Evolutionary conservation across 2,888 invertebrate genomes (phyloP).

Genomic region (Heterodera filipjevi): DNA sequence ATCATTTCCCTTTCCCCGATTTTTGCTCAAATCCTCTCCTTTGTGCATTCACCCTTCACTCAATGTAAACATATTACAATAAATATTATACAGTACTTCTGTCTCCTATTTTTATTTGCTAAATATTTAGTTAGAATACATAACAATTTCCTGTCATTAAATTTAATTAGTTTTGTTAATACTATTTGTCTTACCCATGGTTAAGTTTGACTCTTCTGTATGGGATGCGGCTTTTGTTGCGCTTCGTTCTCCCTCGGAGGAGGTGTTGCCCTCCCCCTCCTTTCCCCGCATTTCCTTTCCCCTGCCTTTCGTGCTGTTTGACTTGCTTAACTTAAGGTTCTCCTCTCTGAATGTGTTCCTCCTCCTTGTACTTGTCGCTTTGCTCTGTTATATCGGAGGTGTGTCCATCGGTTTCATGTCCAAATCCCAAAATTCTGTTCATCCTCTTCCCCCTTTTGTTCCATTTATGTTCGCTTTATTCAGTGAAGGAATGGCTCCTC

Average conservation of each 20-base stretch:
- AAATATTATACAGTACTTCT: background rate
- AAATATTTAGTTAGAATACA: background rate
- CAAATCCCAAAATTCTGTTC: background rate
- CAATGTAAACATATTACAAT: background rate
- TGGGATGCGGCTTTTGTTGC: conserved; percentile 18
- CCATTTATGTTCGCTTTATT: conserved; percentile 7
- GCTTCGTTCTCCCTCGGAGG: background rate
- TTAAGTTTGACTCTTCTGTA: background rate
- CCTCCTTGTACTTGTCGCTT: conserved; percentile 6
- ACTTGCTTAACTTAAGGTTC: conserved; percentile 2
- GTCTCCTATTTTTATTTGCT: background rate
- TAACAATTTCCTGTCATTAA: too few species aligned
- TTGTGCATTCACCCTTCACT: background rate
- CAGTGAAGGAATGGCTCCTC: conserved; percentile 29
- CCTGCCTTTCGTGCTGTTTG: too few species aligned
- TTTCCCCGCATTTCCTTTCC: too few species aligned
- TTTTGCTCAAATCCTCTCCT: background rate
- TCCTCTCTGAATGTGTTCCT: conserved; percentile 24
- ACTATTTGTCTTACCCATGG: background rate
- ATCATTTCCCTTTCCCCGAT: background rate
- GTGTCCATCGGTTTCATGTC: too few species aligned
- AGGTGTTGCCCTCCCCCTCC: too few species aligned
- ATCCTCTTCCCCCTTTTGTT: background rate
- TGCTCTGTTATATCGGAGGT: conserved; percentile 11
- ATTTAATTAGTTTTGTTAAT: too few species aligned